These are phyloP conservation scores for Brachionichthys hirsutus DNA, from an alignment of 2,113 vertebrate genomes.

Conservation along the genomic window DNA sequence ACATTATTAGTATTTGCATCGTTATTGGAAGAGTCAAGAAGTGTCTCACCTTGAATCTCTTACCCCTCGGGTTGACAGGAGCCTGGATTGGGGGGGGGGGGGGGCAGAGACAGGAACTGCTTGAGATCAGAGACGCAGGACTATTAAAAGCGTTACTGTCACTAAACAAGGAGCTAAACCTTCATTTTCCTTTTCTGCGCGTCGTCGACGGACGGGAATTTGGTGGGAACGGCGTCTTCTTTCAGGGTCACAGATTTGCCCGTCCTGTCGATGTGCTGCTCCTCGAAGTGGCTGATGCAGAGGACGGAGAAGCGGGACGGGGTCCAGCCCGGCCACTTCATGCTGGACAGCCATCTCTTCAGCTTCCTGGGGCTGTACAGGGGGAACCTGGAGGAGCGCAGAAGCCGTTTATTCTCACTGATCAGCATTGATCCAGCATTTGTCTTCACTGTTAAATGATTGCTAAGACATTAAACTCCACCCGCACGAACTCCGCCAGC, in stretches of 20 bases:
- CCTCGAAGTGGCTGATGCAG: conserved; percentile 70
- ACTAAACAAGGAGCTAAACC: conserved; percentile 27
- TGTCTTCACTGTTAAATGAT: too few species aligned
- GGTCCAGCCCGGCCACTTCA: conserved; percentile 70
- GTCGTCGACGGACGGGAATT: conserved; percentile 42
- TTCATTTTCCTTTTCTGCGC: conserved; percentile 31
- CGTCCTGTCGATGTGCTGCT: conserved; percentile 50
- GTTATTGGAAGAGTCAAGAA: too few species aligned
- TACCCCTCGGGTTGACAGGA: conserved; percentile 31
- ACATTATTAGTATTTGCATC: too few species aligned
- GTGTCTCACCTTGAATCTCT: conserved; percentile 49
- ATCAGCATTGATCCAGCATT: too few species aligned
- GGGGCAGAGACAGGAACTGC: background rate
- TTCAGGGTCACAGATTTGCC: conserved; percentile 57
- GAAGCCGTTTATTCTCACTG: too few species aligned
- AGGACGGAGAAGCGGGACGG: conserved; percentile 65
- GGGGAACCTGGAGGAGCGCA: conserved; percentile 56
- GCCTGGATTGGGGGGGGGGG: conserved; percentile 25
- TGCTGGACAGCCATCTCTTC: conserved; percentile 66
- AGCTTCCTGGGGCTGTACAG: conserved; percentile 59
- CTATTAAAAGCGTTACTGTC: background rate
- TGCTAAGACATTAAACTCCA: too few species aligned
- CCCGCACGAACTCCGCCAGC: too few species aligned
- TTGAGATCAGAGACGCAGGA: background rate
- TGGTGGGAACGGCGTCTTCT: conserved; percentile 65